Base-by-base conservation (phyloP, 2,888 invertebrate species). In the Elegia similella region DNA sequence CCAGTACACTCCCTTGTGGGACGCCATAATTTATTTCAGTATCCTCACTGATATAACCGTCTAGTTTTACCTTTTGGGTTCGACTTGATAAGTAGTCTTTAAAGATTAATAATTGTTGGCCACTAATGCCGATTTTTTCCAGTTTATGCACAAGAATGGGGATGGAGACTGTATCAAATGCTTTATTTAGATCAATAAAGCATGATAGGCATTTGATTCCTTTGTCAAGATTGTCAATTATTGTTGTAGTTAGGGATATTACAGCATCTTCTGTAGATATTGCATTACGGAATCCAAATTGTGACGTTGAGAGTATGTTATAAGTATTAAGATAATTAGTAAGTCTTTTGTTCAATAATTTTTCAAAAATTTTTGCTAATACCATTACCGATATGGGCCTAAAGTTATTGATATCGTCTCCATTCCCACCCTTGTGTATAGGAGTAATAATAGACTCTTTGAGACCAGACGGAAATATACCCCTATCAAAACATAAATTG, bases 401-500 rank as follows among this genome's bases (percentile, higher is more conserved):
- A 13, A 30, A 47, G 7, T 47, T 47, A 30, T 29, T 30, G 10
- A 13, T 12, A 7, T 47, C 47, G 13, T 47, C 29, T 47, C 47
- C 30, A 13, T n/a, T 7, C n/a, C 47, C 47, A 7, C 30, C 30
- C 13, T 47, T 47, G 47, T 47, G 30, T 0, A 59, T 43, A 16
- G 62, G 59, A 15, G 57, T 62, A 44, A 59, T 47, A 6, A 58
- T 12, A 0, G 62, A 52, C 8, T 43, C 13, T 52, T 62, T 58
- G 0, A 62, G 44, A 54, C 7, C 13, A 6, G 13, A 7, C 6
- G 47, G 47, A 13, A 47, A 47, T n/a, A 30, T 30, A 30, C 29
- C 62, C 2, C n/a, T 50, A 12, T 55, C 16, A 29, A 62, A 62
- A 12, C 62, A 60, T 0, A 55, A 10, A 16, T 62, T 62, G 6